phyloP scores from a whole-genome alignment of 2,888 invertebrate genomes.

The Caenorhabditis sp. region DNA sequence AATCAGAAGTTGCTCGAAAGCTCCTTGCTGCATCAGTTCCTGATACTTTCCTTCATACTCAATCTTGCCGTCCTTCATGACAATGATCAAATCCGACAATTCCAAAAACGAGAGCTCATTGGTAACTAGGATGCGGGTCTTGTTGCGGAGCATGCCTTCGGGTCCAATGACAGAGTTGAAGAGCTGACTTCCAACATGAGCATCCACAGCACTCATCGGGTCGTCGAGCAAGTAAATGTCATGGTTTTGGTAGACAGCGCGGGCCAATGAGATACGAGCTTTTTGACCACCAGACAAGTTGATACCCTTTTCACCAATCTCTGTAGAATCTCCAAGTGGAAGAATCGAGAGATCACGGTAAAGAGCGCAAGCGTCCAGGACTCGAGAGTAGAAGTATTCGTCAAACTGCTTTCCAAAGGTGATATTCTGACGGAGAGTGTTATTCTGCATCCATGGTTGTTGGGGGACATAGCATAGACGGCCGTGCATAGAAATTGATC shows the following conservation, averaged over 20 bases:
- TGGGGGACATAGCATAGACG: constrained; percentile 92
- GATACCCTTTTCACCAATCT: constrained; percentile 83
- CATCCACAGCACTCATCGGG: constrained; percentile 95
- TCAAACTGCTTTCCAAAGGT: constrained; percentile 86
- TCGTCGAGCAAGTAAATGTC: constrained; percentile 96
- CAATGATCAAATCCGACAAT: constrained; percentile 93
- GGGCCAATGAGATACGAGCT: constrained; percentile 91
- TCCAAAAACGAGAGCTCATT: constrained; percentile 96
- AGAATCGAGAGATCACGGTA: constrained; percentile 77
- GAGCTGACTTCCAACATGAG: constrained; percentile 96
- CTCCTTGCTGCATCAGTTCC: constrained; percentile 79
- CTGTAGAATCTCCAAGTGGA: constrained; percentile 78
- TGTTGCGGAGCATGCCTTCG: constrained; percentile 82
- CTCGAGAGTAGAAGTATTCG: constrained; percentile 80
- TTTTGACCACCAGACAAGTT: constrained; percentile 82
- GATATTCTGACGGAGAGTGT: constrained; percentile 94
- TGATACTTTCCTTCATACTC: constrained; percentile 77
- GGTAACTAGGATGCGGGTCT: constrained; percentile 94
- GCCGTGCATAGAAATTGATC: constrained; percentile 83
- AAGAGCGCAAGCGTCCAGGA: constrained; percentile 79
- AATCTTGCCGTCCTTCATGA: constrained; percentile 87
- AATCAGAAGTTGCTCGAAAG: constrained; percentile 76
- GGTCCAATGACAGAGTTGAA: constrained; percentile 81
- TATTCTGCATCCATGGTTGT: constrained; percentile 99
- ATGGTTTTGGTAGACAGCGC: constrained; percentile 93